Base-by-base conservation (phyloP, 2,113 vertebrate genomes). In the Dunckerocampus dactyliophorus region DNA sequence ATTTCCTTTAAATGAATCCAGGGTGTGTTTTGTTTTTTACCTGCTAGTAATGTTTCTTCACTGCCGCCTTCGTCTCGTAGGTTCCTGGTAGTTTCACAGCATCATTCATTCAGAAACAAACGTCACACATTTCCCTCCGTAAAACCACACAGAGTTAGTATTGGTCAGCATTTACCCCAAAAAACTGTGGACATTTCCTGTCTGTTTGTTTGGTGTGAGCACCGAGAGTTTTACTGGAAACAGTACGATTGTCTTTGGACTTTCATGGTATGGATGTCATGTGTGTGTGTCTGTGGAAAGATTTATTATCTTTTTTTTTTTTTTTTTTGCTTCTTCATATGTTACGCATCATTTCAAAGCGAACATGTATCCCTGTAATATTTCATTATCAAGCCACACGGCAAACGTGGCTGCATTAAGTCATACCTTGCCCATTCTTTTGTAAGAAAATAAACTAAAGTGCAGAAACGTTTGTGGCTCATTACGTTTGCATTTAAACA, bases 111-210 rank as follows among this genome's bases (percentile, higher is more conserved):
- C 47, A 72, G 45, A 83, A 75, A 60, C 63, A 15, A 57, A 81
- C 65, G 89, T 92, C 87, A 76, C 80, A 92, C 91, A 92, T 92
- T 92, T 92, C 89, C 80, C 77, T 46, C 52, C 34, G 31, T 68
- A 58, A 82, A 75, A 77, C 66, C 77, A 81, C 57, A 53, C 49
- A 58, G 43, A 60, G 43, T 69, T 69, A 74, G 76, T 71, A 65
- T 63, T 77, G 76, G 65, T 50, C 57, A 21, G 74, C 55, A 56
- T 71, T 7, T 65, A 47, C 62, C 68, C 67, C 45, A 24, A 57
- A 14, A 63, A 55, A 42, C 53, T 77, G 63, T 73, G 68, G 74
- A 84, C 85, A 88, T 89, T 88, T 88, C 86, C 62, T 79, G 60
- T 67, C 61, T 80, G 60, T 67, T 48, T 80, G 60, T 64, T 47